A percentile compares a stretch with the other conserved stretches of the same genome.
phyloP scores from a whole-genome alignment of 1,140 invertebrate species.

The Triops cancriformis region DNA sequence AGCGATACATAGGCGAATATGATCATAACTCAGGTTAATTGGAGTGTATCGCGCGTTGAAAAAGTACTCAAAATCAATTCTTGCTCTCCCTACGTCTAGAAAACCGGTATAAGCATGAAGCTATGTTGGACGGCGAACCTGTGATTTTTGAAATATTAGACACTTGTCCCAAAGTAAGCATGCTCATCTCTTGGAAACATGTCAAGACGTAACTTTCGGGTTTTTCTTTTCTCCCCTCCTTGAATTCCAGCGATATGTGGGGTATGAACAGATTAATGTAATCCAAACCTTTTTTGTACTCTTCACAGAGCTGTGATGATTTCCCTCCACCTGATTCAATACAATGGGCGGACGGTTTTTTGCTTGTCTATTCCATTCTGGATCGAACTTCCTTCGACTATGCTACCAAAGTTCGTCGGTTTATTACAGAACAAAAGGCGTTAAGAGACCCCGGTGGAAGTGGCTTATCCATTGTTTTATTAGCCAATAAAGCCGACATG shows the following conservation, averaged over 20 bases:
- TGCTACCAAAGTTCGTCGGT: constrained; percentile 61
- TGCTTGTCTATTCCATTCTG: constrained; percentile 85
- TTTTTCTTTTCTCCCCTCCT: too few species aligned
- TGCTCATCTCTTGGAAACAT: not conserved
- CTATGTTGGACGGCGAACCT: constrained; percentile 79
- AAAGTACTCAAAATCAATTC: not conserved
- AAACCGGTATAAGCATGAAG: constrained; percentile 82
- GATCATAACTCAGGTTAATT: constrained; percentile 76
- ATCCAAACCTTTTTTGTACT: constrained; percentile 28
- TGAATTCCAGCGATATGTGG: too few species aligned
- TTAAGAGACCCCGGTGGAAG: constrained; percentile 32
- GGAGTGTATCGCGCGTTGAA: constrained; percentile 14
- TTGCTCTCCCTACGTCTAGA: constrained; percentile 48
- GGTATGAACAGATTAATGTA: not conserved
- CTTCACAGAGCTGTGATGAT: constrained; percentile 54
- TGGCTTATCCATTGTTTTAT: constrained; percentile 49
- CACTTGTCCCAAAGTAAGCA: constrained; percentile 74
- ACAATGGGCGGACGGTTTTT: constrained; percentile 79
- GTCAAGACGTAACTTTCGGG: not conserved
- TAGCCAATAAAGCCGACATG: constrained; percentile 87
- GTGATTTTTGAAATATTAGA: constrained; percentile 86
- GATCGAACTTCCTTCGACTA: constrained; percentile 79
- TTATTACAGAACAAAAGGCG: constrained; percentile 48
- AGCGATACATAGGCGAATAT: constrained; percentile 85
- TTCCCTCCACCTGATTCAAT: constrained; percentile 63